Evolutionary conservation across 2,113 vertebrate genomes (phyloP).

Genomic region (Menidia beryllina): DNA sequence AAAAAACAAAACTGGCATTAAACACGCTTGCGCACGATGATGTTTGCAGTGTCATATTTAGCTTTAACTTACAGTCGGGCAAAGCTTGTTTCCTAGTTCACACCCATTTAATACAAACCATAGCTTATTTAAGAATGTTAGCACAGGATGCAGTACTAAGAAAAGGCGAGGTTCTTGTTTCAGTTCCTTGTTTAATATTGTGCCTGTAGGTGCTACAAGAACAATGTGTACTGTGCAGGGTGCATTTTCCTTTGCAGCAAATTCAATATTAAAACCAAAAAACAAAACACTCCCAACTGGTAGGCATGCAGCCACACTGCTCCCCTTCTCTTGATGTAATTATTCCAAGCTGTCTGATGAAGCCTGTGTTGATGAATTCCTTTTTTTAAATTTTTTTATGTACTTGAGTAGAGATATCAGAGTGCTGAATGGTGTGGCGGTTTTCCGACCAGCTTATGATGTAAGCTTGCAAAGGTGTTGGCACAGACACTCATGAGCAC

Average conservation of each 20-base stretch:
- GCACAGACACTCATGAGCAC: neutral
- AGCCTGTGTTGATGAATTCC: slow-evolving; percentile 35
- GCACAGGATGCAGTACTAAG: slow-evolving; percentile 23
- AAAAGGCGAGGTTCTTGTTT: slow-evolving; percentile 18
- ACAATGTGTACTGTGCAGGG: slow-evolving; percentile 15
- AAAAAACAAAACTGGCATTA: too few relatives aligned
- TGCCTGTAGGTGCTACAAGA: slow-evolving; percentile 5
- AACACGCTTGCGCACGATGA: neutral
- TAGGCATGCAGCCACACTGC: slow-evolving; percentile 11
- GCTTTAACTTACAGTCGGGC: slow-evolving; percentile 9
- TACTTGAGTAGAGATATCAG: slow-evolving; percentile 21
- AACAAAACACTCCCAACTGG: slow-evolving; percentile 16
- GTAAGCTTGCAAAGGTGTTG: neutral
- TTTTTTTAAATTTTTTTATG: slow-evolving; percentile 14
- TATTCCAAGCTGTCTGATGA: slow-evolving; percentile 52
- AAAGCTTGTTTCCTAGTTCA: neutral
- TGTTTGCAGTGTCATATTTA: neutral
- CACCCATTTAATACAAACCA: slow-evolving; percentile 11
- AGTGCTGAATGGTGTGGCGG: slow-evolving; percentile 6
- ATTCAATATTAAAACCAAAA: slow-evolving; percentile 50
- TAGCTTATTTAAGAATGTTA: slow-evolving; percentile 30
- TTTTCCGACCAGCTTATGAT: neutral
- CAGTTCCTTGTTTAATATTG: slow-evolving; percentile 53
- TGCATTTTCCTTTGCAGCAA: slow-evolving; percentile 22
- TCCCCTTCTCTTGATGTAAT: slow-evolving; percentile 30